Conservation (phyloP, 2,888 invertebrate species). For the Trissolcus japonicus region DNA sequence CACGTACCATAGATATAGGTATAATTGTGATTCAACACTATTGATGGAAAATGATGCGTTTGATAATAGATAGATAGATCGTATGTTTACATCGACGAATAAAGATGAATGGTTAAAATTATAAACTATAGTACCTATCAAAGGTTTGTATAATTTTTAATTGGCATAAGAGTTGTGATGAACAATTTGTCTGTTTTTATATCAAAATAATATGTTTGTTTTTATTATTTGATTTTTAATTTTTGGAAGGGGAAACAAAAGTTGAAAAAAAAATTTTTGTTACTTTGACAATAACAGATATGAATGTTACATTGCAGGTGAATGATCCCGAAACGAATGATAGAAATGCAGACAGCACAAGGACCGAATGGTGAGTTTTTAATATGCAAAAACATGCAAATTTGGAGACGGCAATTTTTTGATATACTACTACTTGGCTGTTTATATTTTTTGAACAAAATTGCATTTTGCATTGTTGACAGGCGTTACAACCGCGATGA, state of each 20-base stretch:
- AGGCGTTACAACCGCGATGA: slow-evolving; percentile 67
- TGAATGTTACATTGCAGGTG: slow-evolving; percentile 62
- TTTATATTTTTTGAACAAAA: not conserved
- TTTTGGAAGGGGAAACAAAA: not conserved
- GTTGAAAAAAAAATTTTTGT: not conserved
- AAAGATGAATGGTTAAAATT: too few species aligned
- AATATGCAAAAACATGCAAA: not conserved
- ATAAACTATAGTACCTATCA: slow-evolving; percentile 1
- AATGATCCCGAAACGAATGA: slow-evolving; percentile 71
- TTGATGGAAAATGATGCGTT: slow-evolving; percentile 21
- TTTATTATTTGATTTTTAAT: not conserved
- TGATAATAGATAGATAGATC: slow-evolving; percentile 20
- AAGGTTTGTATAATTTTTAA: slow-evolving; percentile 13
- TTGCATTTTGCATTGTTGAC: not conserved
- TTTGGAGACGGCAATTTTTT: not conserved
- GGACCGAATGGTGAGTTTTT: slow-evolving; percentile 46
- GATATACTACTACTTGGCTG: not conserved
- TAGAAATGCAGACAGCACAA: slow-evolving; percentile 56
- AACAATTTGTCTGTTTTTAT: not conserved
- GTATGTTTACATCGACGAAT: too few species aligned
- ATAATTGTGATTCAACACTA: slow-evolving; percentile 16
- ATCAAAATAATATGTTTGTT: not conserved
- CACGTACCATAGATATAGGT: too few species aligned
- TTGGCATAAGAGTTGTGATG: not conserved
- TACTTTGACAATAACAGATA: not conserved